Evolutionary conservation across 2,113 vertebrate genomes (phyloP), one percentile per base, ranked within the genome.

Genomic region (Lamprotornis superbus): DNA sequence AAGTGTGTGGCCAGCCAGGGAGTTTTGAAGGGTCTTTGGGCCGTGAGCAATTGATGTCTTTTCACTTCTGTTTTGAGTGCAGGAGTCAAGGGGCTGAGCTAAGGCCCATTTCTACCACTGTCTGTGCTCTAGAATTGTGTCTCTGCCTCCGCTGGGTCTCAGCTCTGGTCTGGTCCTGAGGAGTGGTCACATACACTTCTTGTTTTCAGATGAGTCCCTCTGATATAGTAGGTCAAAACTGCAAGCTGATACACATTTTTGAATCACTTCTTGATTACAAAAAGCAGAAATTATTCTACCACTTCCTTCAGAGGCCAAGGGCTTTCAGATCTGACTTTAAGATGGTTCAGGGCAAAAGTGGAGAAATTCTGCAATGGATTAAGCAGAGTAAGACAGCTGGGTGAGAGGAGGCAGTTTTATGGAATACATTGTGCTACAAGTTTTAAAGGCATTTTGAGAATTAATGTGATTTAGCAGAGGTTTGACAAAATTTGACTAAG

Each of bases 401-500:
- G 24, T 83, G 68, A 94, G 35, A 94, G 39, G 10, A 86, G 31
- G 35, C 8, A 70, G n/a, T 39, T 91, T 87, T 50, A 70, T 22
- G 15, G 33, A 94, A 59, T 40, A 77, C 33, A 33, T 53, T 88
- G 42, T 83, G 37, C 11, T 53, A 13, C 53, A 90, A 33, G 9
- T 86, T 93, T 90, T 77, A 83, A 86, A 77, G 50, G 24, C 17
- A 55, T 90, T 83, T 88, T 80, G 42, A 90, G 19, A 57, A 59
- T 61, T 63, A 49, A 57, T 83, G 59, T 76, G 16, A 76, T 88
- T 92, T 90, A 67, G 33, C 33, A 80, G 46, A 80, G 11, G 39
- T 77, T 73, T 93, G 50, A 63, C 13, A 35, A 46, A 80, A 70
- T 90, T 65, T 80, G 39, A 44, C 33, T 67, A 74, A 93, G 77